These are phyloP conservation scores for Suricata suricatta DNA, from an alignment of 2,113 vertebrate species.

Conservation along the genomic window DNA sequence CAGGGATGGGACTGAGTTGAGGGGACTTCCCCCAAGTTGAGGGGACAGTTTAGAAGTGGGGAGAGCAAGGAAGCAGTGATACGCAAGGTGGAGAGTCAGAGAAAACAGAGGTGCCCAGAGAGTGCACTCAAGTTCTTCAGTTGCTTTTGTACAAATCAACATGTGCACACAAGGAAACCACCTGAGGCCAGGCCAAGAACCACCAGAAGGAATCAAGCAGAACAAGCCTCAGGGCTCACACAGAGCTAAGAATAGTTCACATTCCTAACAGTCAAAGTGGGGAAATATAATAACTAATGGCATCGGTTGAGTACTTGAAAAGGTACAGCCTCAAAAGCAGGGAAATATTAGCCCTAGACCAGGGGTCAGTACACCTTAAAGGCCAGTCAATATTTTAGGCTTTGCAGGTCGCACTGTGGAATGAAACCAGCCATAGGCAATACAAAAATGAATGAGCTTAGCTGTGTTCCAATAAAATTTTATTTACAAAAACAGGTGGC, in stretches of 20 bases:
- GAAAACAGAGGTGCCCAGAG: neutral
- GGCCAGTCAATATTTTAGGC: neutral
- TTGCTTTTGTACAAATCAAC: neutral
- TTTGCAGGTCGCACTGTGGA: neutral
- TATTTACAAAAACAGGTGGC: constrained; percentile 21
- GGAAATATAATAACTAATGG: neutral
- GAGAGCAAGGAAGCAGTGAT: neutral
- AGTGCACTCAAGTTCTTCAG: neutral
- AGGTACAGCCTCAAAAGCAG: neutral
- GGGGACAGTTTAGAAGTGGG: neutral
- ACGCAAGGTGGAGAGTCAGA: neutral
- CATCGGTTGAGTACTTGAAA: neutral
- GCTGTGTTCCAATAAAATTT: neutral
- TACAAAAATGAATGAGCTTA: neutral
- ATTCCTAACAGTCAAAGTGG: neutral
- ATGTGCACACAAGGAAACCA: fast-evolving
- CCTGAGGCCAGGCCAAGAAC: neutral
- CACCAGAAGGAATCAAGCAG: neutral
- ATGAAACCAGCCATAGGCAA: neutral
- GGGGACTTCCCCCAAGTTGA: neutral
- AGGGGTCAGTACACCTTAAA: neutral
- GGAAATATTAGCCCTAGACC: neutral
- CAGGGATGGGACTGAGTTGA: neutral
- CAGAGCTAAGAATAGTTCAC: neutral
- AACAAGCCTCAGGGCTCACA: neutral